These are phyloP conservation scores for Athene noctua DNA, from an alignment of 2,113 vertebrate genomes.

Conservation along the genomic window DNA sequence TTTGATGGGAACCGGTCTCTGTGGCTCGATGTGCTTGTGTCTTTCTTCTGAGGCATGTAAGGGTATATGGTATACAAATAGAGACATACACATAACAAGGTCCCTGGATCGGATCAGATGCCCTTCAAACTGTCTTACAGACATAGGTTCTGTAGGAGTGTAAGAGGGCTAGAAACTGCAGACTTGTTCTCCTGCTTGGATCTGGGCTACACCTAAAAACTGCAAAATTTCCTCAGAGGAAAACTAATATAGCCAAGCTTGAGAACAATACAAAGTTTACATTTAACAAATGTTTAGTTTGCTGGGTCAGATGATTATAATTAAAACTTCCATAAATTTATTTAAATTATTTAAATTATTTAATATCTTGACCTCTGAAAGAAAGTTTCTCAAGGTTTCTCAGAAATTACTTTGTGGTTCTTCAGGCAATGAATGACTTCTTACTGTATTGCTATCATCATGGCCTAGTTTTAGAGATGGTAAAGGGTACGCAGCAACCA, in stretches of 20 bases:
- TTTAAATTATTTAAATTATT: not conserved
- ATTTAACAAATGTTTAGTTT: not conserved
- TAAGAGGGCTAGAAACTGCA: not conserved
- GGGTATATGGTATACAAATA: too few species aligned
- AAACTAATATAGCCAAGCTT: not conserved
- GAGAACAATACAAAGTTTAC: not conserved
- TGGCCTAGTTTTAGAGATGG: not conserved
- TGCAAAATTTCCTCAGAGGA: not conserved
- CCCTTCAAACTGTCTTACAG: fast-evolving
- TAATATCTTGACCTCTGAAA: not conserved
- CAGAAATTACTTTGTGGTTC: not conserved
- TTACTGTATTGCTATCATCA: not conserved
- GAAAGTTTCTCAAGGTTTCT: not conserved
- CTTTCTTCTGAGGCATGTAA: too few species aligned
- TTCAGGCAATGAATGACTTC: not conserved
- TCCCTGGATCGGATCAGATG: too few species aligned
- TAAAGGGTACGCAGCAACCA: not conserved
- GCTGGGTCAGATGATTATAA: not conserved
- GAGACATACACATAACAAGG: too few species aligned
- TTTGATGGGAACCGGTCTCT: not conserved
- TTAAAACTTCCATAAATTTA: not conserved
- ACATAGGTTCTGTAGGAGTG: fast-evolving
- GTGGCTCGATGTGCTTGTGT: not conserved
- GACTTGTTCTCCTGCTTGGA: not conserved
- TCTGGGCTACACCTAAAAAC: not conserved